phyloP scores from a whole-genome alignment of 2,888 invertebrate genomes.

The Subacronicta megacephala region DNA sequence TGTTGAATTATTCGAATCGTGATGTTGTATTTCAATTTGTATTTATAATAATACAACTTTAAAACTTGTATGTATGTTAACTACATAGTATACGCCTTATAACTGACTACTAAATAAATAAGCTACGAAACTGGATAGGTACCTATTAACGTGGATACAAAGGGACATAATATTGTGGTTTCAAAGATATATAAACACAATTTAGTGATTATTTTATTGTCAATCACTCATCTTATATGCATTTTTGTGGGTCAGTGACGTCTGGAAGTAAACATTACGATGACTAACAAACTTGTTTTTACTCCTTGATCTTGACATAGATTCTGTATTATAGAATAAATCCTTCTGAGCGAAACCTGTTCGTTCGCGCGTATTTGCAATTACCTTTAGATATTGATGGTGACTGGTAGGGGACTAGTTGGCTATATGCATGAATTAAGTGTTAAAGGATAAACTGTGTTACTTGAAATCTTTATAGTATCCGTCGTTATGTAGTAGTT shows the following conservation, averaged over 20 bases:
- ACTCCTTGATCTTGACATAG: conserved; percentile 88
- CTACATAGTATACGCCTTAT: background rate
- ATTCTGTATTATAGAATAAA: conserved; percentile 75
- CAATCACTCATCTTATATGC: conserved; percentile 56
- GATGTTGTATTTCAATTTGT: conserved; percentile 15
- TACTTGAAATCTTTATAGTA: conserved; percentile 37
- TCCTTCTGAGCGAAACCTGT: conserved; percentile 82
- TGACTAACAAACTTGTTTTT: conserved; percentile 79
- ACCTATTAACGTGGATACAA: background rate
- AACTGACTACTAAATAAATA: background rate
- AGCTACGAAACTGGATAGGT: background rate
- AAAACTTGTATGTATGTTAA: background rate
- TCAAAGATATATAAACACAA: conserved; percentile 9
- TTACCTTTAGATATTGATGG: conserved; percentile 59
- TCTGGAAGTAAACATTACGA: conserved; percentile 68
- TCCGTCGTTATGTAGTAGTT: conserved; percentile 29
- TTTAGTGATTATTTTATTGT: conserved; percentile 41
- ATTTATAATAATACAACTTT: background rate
- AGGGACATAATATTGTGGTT: background rate
- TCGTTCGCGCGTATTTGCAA: conserved; percentile 67
- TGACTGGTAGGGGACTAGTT: conserved; percentile 44
- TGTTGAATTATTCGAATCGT: conserved; percentile 16
- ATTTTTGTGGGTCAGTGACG: conserved; percentile 80
- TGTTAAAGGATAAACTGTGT: conserved; percentile 26
- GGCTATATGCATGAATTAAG: conserved; percentile 22